These are phyloP conservation scores for Napeogenes inachia DNA, from an alignment of 2,888 invertebrate species.

Conservation along the genomic window DNA sequence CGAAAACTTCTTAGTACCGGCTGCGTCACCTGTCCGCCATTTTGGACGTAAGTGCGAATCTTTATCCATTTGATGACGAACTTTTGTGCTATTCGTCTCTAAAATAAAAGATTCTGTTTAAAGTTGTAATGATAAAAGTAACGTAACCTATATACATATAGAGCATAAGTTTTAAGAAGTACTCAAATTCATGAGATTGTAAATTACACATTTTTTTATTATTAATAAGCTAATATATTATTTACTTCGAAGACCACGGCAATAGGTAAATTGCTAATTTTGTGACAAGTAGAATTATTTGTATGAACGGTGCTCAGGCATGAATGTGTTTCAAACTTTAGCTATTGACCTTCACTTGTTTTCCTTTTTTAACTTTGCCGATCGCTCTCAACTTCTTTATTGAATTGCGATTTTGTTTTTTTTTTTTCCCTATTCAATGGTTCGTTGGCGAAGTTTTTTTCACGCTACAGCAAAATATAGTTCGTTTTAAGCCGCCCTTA, in stretches of 20 bases:
- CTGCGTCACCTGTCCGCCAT: constrained; percentile 56
- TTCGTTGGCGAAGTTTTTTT: constrained; percentile 26
- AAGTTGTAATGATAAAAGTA: background rate
- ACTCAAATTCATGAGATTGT: no score
- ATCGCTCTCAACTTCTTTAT: constrained; percentile 32
- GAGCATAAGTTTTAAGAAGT: no score
- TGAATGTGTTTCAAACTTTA: constrained; percentile 52
- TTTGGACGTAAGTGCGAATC: constrained; percentile 38
- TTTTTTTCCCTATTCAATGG: constrained; percentile 21
- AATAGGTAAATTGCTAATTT: constrained; percentile 21
- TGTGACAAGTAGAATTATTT: constrained; percentile 25
- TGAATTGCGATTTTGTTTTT: constrained; percentile 32
- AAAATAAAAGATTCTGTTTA: background rate
- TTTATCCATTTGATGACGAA: constrained; percentile 11
- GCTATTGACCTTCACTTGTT: constrained; percentile 53
- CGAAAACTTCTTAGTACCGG: constrained; percentile 39
- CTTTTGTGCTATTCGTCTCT: background rate
- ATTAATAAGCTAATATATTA: no score
- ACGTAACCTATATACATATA: no score
- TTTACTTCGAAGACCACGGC: background rate
- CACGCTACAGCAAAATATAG: constrained; percentile 21
- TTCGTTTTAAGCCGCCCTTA: constrained; percentile 15
- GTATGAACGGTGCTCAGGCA: constrained; percentile 35
- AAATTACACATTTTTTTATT: no score
- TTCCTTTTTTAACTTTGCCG: constrained; percentile 35